Evolutionary conservation across 2,888 invertebrate species (phyloP).

Genomic region (Cinara cedri): DNA sequence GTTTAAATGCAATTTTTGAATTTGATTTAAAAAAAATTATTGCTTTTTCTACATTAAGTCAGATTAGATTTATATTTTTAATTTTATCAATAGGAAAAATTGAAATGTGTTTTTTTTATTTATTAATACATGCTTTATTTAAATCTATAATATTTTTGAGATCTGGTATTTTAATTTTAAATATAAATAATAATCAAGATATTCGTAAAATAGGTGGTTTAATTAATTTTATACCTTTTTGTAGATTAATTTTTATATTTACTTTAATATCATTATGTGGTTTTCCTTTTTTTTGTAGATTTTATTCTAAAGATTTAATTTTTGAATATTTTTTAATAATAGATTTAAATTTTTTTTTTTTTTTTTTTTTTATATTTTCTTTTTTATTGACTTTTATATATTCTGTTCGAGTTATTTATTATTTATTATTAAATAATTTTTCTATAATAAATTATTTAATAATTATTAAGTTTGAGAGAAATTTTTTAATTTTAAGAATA

Average conservation of each 20-base stretch:
- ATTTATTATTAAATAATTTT: conserved; percentile 21
- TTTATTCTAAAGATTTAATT: conserved; percentile 32
- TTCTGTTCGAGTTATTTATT: conserved; percentile 27
- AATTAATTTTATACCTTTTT: conserved; percentile 20
- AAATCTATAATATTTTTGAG: conserved; percentile 32
- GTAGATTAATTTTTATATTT: conserved; percentile 25
- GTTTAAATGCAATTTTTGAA: conserved; percentile 34
- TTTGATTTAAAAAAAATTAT: conserved; percentile 37
- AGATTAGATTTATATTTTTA: conserved; percentile 28
- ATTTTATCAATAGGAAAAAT: conserved; percentile 17
- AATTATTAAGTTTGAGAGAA: conserved; percentile 32
- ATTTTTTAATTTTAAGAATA: conserved; percentile 24
- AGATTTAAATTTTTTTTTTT: conserved; percentile 22
- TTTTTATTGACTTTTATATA: conserved; percentile 18
- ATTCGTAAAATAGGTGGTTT: conserved; percentile 22
- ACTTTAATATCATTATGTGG: conserved; percentile 21
- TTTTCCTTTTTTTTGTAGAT: conserved; percentile 29
- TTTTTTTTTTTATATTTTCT: conserved; percentile 15
- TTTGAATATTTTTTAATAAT: conserved; percentile 30
- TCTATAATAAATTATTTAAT: conserved; percentile 27
- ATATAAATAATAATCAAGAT: conserved; percentile 34
- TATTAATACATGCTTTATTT: conserved; percentile 40
- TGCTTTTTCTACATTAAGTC: conserved; percentile 39
- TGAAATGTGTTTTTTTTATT: conserved; percentile 39
- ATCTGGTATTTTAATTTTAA: conserved; percentile 20